A percentile compares a stretch with the other conserved stretches of the same genome.
Conservation (phyloP, 2,888 invertebrate species). For the Cetonia aurata region DNA sequence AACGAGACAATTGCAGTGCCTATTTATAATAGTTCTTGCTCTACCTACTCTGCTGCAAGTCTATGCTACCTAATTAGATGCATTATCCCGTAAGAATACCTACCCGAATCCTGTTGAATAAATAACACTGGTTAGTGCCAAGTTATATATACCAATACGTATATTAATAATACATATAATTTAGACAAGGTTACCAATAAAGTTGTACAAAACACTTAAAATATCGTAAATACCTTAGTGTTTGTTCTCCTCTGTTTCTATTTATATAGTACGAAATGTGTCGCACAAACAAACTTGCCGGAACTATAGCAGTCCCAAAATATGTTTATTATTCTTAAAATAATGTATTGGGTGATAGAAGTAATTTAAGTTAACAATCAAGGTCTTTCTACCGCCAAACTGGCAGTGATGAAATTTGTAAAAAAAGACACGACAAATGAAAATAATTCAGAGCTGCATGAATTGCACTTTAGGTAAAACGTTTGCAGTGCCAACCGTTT, state of each 20-base stretch:
- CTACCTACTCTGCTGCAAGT: background rate
- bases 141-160: conserved; percentile 18
- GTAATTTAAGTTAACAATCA: background rate
- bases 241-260: conserved; percentile 17
- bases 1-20: background rate
- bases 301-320: background rate
- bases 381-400: background rate
- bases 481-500: no score
- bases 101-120: conserved; percentile 4
- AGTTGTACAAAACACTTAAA: conserved; percentile 25
- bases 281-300: background rate
- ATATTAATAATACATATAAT: conserved; percentile 31
- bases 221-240: conserved; percentile 7
- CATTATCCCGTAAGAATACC: conserved; percentile 19
- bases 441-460: no score
- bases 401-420: no score
- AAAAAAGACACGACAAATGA: no score
- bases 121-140: conserved; percentile 28
- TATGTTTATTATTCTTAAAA: conserved; percentile 10
- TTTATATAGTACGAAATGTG: conserved; percentile 2
- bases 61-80: background rate
- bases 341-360: background rate
- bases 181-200: conserved; percentile 35
- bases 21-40: no score
- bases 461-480: no score